Conservation (phyloP, 2,113 vertebrate species). For the Pipa parva region DNA sequence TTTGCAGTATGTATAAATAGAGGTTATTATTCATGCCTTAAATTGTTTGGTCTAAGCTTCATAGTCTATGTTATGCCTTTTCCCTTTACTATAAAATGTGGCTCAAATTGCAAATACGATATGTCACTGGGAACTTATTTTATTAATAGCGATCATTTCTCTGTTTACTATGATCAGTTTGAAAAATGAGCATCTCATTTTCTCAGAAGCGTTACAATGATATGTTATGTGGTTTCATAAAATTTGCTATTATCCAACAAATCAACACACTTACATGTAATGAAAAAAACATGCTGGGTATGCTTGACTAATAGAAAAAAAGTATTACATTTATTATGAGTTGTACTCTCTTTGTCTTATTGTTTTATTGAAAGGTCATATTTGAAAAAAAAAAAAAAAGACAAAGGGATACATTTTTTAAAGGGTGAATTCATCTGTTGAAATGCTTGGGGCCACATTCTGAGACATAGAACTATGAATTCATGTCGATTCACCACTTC, state of each 20-base stretch:
- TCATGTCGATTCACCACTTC: too few species aligned
- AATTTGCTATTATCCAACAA: slow-evolving; percentile 35
- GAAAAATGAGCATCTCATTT: slow-evolving; percentile 37
- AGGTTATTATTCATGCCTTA: too few species aligned
- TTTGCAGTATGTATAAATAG: neutral
- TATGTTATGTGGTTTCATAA: slow-evolving; percentile 30
- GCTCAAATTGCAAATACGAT: slow-evolving; percentile 22
- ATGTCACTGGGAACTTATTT: slow-evolving; percentile 22
- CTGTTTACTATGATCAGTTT: slow-evolving; percentile 40
- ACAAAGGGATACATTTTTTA: too few species aligned
- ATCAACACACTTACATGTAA: slow-evolving; percentile 29
- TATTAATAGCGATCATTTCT: slow-evolving; percentile 40
- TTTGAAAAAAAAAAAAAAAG: too few species aligned
- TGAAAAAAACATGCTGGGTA: slow-evolving; percentile 16
- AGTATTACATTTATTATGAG: too few species aligned
- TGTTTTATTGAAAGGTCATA: too few species aligned
- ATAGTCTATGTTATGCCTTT: neutral
- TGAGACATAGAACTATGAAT: too few species aligned
- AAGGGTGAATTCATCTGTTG: too few species aligned
- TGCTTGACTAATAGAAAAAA: slow-evolving; percentile 15
- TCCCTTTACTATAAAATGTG: slow-evolving; percentile 6
- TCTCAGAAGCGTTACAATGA: slow-evolving; percentile 12
- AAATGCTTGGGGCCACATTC: too few species aligned
- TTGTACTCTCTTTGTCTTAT: too few species aligned
- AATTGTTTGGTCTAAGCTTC: too few species aligned